Evolutionary conservation across 64 coral and sea anemone genomes (phyloP).

Genomic region (Montipora capricornis): DNA sequence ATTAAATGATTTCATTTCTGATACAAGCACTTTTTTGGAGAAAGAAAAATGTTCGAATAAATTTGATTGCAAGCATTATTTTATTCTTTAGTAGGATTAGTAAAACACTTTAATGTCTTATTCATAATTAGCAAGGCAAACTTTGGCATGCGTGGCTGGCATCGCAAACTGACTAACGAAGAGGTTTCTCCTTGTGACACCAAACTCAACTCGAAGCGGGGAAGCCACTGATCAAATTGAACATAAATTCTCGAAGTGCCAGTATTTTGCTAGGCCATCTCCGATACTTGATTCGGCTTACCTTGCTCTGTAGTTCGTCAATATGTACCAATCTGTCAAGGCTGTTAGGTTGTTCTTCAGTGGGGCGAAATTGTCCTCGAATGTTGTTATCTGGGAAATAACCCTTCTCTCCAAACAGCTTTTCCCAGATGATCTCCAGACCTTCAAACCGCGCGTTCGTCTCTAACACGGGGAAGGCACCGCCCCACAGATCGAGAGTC

Average conservation of each 20-base stretch:
- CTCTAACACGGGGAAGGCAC: constrained; percentile 75
- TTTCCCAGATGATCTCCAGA: constrained; percentile 74
- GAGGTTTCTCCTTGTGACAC: too few relatives aligned
- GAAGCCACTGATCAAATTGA: not conserved
- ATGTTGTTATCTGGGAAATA: constrained; percentile 69
- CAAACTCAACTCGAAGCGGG: too few relatives aligned
- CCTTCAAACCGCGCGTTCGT: constrained; percentile 68
- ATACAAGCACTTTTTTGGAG: too few relatives aligned
- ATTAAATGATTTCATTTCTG: too few relatives aligned
- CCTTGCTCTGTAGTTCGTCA: constrained; percentile 52
- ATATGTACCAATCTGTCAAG: constrained; percentile 41
- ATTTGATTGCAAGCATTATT: too few relatives aligned
- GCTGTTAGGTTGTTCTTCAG: constrained; percentile 23
- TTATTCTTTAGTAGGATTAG: too few relatives aligned
- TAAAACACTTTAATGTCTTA: too few relatives aligned
- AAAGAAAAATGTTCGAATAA: too few relatives aligned
- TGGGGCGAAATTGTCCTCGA: not conserved
- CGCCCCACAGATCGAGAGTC: constrained; percentile 73
- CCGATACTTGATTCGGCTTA: not conserved
- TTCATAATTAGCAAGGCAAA: too few relatives aligned
- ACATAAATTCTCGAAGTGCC: not conserved
- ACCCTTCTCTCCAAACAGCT: constrained; percentile 67
- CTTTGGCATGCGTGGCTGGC: too few relatives aligned
- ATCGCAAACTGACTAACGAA: too few relatives aligned
- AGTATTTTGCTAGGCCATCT: not conserved